Evolutionary conservation across 2,797 vertebrate genomes (phyloP), one percentile per base, ranked within the genome.

Genomic region (Muscicapa striata): DNA sequence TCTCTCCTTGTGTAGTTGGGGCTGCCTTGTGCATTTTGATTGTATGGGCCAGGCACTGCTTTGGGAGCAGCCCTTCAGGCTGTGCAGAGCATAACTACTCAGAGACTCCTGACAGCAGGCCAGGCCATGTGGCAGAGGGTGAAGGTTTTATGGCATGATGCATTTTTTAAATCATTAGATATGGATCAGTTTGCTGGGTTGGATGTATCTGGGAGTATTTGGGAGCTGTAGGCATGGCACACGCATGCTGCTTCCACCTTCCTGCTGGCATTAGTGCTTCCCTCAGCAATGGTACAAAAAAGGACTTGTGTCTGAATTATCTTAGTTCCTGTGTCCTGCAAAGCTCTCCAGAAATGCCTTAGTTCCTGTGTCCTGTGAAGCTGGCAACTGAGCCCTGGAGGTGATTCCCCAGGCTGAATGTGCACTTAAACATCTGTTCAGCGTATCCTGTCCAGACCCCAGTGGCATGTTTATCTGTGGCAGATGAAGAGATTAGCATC

Each of bases 401-500:
- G 40, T 66, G 83, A 86, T 67, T 91, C 41, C 52, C 38, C 30
- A 54, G 85, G 57, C 83, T 82, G 52, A 69, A 41, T 57, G 67
- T 55, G 58, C 62, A 26, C 64, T 89, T 84, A 74, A 94, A 93
- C 76, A 49, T 95, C 89, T 96, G 82, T 86, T 92, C 34, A 59
- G 14, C 19, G 94, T 94, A 95, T 93, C 89, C 72, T 89, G 73
- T 87, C 89, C 96, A 97, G 95, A 93, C 83, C 89, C 89, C 80
- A 58, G 0, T 88, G 91, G 89, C 57, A 90, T 91, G 55, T 4
- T 0, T 91, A 74, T 95, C 90, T 94, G 13, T 82, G 79, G 89
- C 89, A 94, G 85, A 94, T 94, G 83, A 87, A 79, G 87, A 84
- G 95, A 96, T 94, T 93, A 96, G 89, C n/a, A 77, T 96, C 85